Base-by-base conservation (phyloP, 2,888 invertebrate genomes). In the Drosophila anomelani region DNA sequence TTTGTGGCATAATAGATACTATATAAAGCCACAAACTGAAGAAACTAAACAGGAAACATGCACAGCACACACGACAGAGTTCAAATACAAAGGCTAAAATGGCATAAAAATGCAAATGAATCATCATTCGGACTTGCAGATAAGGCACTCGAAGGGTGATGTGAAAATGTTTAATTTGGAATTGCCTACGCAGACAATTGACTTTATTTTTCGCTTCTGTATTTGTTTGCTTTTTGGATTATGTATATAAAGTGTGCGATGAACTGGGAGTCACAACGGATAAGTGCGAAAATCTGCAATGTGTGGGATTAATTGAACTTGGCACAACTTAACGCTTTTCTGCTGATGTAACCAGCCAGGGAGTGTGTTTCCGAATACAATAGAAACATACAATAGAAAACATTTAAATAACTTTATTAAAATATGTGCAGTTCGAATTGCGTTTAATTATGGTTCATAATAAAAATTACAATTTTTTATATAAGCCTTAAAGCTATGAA, bases 181-280 rank as follows among this genome's bases (percentile, higher is more conserved):
- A 71, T 83, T 86, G 86, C 86, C 84, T 88, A 81, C 63, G 53
- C 73, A 70, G 74, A 76, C 82, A 83, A 88, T 85, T 88, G 88
- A 36, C 34, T 51, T 51, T 36, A 51, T 10, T 51, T 51, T 36
- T 20, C 34, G 6, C 34, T 10, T 20, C 15, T 36, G 9, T 34
- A 4, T 15, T 15, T 13, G 20, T 38, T 54, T 51, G 46, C 23
- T 20, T 34, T 43, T 26, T 17, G 55, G 54, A 67, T 67, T 20
- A 20, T 20, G 20, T 67, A 67, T 47, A 67, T 54, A 64, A 67
- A 67, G 23, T 63, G 54, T 47, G 64, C 64, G 62, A 53, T 62
- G 64, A 64, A 61, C 64, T 62, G 51, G 34, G 17, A 61, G 26
- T 43, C 43, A 34, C 43, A 13, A 9, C 15, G 61, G 36, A 61